phyloP scores from a whole-genome alignment of 2,888 invertebrate genomes.

The Lissocephala sabroskyi region DNA sequence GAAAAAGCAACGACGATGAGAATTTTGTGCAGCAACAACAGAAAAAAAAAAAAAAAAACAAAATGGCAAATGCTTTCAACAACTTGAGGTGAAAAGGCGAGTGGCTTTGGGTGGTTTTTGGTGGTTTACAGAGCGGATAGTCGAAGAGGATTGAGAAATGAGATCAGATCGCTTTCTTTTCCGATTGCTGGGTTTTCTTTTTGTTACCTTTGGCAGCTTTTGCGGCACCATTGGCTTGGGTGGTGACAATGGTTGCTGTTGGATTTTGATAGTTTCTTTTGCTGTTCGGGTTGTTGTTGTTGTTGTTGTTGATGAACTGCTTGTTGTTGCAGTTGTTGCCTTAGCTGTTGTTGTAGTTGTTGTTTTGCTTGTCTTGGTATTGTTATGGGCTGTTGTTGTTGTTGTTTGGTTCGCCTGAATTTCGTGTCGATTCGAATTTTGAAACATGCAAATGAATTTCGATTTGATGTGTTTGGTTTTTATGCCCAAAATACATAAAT shows the following conservation, averaged over 20 bases:
- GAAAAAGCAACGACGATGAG: too few species aligned
- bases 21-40: too few species aligned
- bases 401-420: conserved; percentile 45
- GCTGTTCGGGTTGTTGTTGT: conserved; percentile 42
- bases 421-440: conserved; percentile 19
- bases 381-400: conserved; percentile 24
- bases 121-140: too few species aligned
- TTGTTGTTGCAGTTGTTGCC: conserved; percentile 31
- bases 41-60: neutral
- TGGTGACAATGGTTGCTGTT: conserved; percentile 72
- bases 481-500: too few species aligned
- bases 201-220: conserved; percentile 71
- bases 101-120: conserved; percentile 1
- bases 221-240: conserved; percentile 71
- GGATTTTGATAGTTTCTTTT: conserved; percentile 58
- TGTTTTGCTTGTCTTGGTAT: conserved; percentile 32
- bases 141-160: too few species aligned
- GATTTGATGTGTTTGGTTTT: conserved; percentile 23
- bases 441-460: conserved; percentile 36
- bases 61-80: neutral
- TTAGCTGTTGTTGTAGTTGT: conserved; percentile 34
- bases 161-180: too few species aligned
- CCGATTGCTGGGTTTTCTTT: too few species aligned
- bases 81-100: neutral
- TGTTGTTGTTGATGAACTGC: too few species aligned